These are phyloP conservation scores for Paedocypris micromegethes DNA, from an alignment of 2,797 vertebrate genomes.

Conservation along the genomic window DNA sequence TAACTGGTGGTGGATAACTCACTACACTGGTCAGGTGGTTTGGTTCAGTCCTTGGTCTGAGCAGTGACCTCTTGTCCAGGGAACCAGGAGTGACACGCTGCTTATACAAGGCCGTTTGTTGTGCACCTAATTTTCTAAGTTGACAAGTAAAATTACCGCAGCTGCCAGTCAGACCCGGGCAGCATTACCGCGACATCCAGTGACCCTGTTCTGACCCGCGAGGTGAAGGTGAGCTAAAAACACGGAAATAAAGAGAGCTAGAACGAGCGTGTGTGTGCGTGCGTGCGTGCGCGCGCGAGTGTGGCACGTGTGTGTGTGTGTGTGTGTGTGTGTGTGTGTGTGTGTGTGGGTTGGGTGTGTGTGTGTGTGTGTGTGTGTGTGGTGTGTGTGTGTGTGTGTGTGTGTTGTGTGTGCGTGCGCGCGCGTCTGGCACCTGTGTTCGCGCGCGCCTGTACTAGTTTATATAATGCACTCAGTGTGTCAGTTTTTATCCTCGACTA, in stretches of 20 bases:
- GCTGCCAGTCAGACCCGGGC: constrained; percentile 68
- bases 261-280: neutral
- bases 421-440: constrained; percentile 43
- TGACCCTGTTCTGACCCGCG: constrained; percentile 43
- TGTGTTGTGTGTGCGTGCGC: constrained; percentile 23
- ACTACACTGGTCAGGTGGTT: too few relatives aligned
- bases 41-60: neutral
- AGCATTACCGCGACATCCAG: constrained; percentile 53
- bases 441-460: constrained; percentile 6
- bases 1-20: too few relatives aligned
- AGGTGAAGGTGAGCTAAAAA: neutral
- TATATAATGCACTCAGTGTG: constrained; percentile 24
- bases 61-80: constrained; percentile 61
- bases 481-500: constrained; percentile 43
- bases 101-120: constrained; percentile 79
- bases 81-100: constrained; percentile 80
- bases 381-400: neutral
- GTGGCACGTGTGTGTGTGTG: neutral
- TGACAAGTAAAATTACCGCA: constrained; percentile 77
- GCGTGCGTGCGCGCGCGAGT: too few relatives aligned
- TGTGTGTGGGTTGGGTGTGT: too few relatives aligned
- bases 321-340: neutral
- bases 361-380: neutral
- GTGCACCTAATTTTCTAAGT: constrained; percentile 77
- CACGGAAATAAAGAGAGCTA: neutral